These are phyloP conservation scores for Allolobophora icterica DNA, from an alignment of 2,888 invertebrate species.

Conservation along the genomic window DNA sequence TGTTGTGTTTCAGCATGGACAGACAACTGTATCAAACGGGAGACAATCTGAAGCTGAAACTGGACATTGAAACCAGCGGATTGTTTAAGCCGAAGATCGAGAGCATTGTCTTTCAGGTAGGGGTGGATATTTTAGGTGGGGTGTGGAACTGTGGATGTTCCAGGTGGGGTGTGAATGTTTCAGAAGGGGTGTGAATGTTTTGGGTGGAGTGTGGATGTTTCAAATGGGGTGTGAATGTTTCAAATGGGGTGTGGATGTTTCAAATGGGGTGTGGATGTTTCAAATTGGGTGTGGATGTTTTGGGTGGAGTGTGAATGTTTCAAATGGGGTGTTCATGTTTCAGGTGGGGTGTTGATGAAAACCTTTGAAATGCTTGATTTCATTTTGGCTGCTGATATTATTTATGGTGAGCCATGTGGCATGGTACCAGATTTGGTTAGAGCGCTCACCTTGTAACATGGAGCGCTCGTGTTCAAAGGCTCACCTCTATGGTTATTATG, in stretches of 20 bases:
- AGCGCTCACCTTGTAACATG: too few relatives aligned
- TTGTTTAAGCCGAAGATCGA: constrained; percentile 23
- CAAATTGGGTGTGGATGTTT: background rate
- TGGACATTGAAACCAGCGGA: background rate
- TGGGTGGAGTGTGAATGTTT: too few relatives aligned
- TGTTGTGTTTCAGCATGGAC: background rate
- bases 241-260: background rate
- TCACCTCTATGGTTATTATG: too few relatives aligned
- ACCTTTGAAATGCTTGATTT: background rate
- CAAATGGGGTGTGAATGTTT: background rate
- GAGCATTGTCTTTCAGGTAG: background rate
- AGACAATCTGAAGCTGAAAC: background rate
- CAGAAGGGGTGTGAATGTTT: background rate
- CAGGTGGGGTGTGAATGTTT: background rate
- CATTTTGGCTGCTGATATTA: background rate
- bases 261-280: background rate
- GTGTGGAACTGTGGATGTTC: background rate
- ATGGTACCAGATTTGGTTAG: too few relatives aligned
- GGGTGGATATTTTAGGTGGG: background rate
- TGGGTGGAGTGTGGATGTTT: background rate
- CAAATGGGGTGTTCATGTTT: background rate
- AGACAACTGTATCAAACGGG: background rate
- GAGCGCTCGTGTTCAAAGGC: too few relatives aligned
- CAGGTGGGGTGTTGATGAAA: background rate
- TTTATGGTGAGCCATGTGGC: too few relatives aligned